Base-by-base conservation (phyloP, 2,888 invertebrate genomes). In the Acanthosepion esculentum region DNA sequence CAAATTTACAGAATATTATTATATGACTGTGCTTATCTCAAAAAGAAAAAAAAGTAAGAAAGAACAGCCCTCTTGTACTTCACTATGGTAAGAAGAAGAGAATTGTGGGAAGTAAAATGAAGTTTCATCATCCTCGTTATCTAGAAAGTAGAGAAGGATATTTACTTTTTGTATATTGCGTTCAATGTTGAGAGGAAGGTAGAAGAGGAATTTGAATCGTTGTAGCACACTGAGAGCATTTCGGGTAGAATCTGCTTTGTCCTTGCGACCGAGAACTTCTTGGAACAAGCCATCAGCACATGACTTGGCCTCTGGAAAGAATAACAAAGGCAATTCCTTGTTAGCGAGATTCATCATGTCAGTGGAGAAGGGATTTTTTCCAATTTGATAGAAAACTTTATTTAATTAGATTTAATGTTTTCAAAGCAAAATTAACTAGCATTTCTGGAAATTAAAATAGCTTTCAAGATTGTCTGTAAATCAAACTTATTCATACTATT, bases 191-290 rank as follows among this genome's bases (percentile, higher is more conserved):
- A 99, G 98, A 0, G 99, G 99, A 96, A 99, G 98, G 97, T 99
- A 99, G 97, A 99, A 99, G 20, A 99, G 98, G 97, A 99, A 99
- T 97, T 98, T 98, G 97, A 99, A 99, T 92, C 99, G 98, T 94
- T 99, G 99, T 96, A 99, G 98, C 18, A 99, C 98, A 95, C 99
- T 98, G 10, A 99, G 98, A 0, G 99, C 99, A 97, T 99, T 99
- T 94, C 99, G 98, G 0, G 99, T 99, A 94, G 99, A 98, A 97
- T 99, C 99, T 0, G 99, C 99, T 96, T 98, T 98, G 97, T 99
- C 99, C 97, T 99, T 98, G 95, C 99, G 98, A 0, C 98, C 98
- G 95, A 99, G 97, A 29, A 99, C 99, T 97, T 99, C 99, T 94
- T 99, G 98, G 97, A 99, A 99, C 95, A 99, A 98, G 95, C 98